phyloP scores from a whole-genome alignment of 2,797 vertebrate species.

The Psittacula derbiana region DNA sequence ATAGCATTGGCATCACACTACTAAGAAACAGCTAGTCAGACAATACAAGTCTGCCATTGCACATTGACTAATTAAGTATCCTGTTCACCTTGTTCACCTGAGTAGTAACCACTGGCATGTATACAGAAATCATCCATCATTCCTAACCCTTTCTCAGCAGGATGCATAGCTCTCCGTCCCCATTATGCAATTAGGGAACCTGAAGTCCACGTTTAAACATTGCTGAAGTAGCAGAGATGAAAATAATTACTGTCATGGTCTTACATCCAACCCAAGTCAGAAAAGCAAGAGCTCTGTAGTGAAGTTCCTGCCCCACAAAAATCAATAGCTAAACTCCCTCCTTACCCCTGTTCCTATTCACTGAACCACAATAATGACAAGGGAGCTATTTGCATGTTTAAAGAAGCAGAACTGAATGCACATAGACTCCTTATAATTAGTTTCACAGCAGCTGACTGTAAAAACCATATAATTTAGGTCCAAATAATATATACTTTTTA shows the following conservation, averaged over 20 bases:
- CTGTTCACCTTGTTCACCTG: background rate
- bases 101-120: background rate
- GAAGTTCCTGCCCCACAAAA: conserved; percentile 36
- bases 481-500: conserved; percentile 37
- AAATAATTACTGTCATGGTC: background rate
- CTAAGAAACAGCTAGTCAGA: background rate
- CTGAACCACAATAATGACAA: conserved; percentile 56
- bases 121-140: background rate
- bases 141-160: background rate
- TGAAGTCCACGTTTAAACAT: background rate
- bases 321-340: conserved; percentile 33
- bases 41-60: background rate
- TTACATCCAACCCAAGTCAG: conserved; percentile 5
- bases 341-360: conserved; percentile 51
- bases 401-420: conserved; percentile 59
- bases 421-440: conserved; percentile 52
- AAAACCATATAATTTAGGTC: background rate
- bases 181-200: background rate
- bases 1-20: background rate
- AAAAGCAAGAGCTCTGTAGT: conserved; percentile 14
- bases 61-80: background rate
- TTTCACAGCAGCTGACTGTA: conserved; percentile 37
- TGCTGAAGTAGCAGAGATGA: background rate
- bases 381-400: conserved; percentile 62
- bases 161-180: background rate